These are phyloP conservation scores for Riparia riparia DNA, from an alignment of 2,113 vertebrate species.

Conservation along the genomic window DNA sequence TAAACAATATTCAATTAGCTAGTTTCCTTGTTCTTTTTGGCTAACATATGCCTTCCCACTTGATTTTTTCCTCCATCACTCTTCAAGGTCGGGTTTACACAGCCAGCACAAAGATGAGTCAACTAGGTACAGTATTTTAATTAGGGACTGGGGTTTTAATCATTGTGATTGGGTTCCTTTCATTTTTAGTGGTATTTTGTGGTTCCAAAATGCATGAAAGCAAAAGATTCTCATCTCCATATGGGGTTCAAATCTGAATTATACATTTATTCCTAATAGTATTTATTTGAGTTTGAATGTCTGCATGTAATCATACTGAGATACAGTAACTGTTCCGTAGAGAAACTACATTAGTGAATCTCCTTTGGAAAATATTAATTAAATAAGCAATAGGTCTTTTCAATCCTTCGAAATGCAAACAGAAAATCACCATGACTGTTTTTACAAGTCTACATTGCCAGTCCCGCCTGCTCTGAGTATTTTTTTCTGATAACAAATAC, in stretches of 20 bases:
- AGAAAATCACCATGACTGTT: background rate
- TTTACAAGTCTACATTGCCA: constrained; percentile 23
- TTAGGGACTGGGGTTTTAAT: constrained; percentile 5
- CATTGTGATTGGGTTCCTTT: background rate
- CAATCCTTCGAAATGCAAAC: background rate
- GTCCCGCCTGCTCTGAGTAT: background rate
- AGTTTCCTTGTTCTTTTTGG: background rate
- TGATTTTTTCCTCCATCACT: background rate
- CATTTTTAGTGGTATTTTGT: constrained; percentile 9
- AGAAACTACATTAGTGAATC: background rate
- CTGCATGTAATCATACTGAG: background rate
- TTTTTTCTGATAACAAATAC: constrained; percentile 41
- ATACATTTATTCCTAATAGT: background rate
- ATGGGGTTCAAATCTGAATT: constrained; percentile 44
- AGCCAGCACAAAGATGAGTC: constrained; percentile 15
- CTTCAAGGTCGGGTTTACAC: constrained; percentile 38
- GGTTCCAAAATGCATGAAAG: constrained; percentile 30
- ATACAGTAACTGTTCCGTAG: background rate
- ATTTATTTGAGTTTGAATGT: background rate
- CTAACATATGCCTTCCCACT: background rate
- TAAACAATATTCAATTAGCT: background rate
- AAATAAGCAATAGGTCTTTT: background rate
- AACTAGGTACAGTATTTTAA: constrained; percentile 31
- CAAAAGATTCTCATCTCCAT: constrained; percentile 30
- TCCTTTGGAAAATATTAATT: constrained; percentile 12